A percentile compares a stretch with the other conserved stretches of the same genome.
phyloP scores from a whole-genome alignment of 2,888 invertebrate genomes.

The Rhagonycha fulva region DNA sequence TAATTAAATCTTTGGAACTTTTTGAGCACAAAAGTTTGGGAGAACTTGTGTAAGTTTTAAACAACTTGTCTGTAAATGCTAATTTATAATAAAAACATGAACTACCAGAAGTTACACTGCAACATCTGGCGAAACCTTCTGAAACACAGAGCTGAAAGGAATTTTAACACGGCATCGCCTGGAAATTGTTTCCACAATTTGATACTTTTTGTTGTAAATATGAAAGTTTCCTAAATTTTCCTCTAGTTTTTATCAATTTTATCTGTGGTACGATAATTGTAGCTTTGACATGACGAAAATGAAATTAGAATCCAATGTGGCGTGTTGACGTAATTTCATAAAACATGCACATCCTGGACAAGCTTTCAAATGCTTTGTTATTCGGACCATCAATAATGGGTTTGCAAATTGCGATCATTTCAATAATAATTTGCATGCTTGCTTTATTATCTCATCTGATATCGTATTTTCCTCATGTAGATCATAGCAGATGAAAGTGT shows the following conservation, averaged over 20 bases:
- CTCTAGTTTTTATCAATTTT: neutral
- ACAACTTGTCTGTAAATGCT: conserved; percentile 2
- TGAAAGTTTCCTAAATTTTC: neutral
- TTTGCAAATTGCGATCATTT: neutral
- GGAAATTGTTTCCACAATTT: neutral
- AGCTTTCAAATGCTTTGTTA: neutral
- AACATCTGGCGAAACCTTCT: conserved; percentile 3
- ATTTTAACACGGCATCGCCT: conserved; percentile 4
- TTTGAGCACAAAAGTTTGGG: neutral
- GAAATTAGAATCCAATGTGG: neutral
- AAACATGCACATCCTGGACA: neutral
- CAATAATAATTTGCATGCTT: neutral
- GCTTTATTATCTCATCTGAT: neutral
- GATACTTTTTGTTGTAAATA: neutral
- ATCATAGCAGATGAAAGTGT: neutral
- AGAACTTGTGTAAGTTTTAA: conserved; percentile 1
- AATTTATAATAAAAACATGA: conserved; percentile 11
- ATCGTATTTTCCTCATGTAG: neutral
- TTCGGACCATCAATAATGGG: neutral
- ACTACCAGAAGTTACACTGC: conserved; percentile 1
- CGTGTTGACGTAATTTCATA: neutral
- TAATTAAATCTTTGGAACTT: neutral
- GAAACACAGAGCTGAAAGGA: conserved; percentile 5
- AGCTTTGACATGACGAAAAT: neutral
- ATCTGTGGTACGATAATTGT: neutral